These are phyloP conservation scores for Drosophila quadrilineata DNA, from an alignment of 1,140 invertebrate genomes.

Conservation along the genomic window DNA sequence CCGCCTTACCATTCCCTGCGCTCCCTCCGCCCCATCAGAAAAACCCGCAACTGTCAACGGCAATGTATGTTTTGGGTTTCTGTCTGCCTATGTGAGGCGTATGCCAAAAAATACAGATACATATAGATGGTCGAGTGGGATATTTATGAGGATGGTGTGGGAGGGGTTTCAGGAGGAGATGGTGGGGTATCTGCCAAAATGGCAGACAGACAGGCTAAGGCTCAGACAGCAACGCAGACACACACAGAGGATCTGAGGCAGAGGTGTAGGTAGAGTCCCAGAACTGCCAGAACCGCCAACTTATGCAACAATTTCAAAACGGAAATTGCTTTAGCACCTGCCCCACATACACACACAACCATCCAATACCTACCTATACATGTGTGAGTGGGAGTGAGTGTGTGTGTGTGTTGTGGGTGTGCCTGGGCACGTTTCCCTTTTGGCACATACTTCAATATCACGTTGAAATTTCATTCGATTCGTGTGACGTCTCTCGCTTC, in stretches of 20 bases:
- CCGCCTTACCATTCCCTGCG: neutral
- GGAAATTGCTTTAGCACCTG: conserved; percentile 80
- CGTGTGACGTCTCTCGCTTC: conserved; percentile 19
- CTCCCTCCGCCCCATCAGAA: conserved; percentile 19
- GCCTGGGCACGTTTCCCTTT: conserved; percentile 64
- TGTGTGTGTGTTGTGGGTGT: conserved; percentile 22
- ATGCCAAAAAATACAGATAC: conserved; percentile 60
- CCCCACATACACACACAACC: conserved; percentile 20
- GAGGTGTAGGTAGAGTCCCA: neutral
- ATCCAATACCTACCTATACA: conserved; percentile 7
- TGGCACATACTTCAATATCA: conserved; percentile 79
- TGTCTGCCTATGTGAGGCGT: conserved; percentile 37
- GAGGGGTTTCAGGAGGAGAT: neutral
- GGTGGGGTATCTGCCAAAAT: conserved; percentile 31
- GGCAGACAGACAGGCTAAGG: neutral
- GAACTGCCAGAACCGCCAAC: conserved; percentile 52
- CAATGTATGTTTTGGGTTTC: conserved; percentile 52
- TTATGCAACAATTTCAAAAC: conserved; percentile 79
- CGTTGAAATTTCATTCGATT: conserved; percentile 76
- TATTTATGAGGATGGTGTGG: neutral
- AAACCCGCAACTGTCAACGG: conserved; percentile 74
- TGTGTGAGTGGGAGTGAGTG: conserved; percentile 26
- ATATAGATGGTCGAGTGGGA: neutral
- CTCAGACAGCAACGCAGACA: neutral
- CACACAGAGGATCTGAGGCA: too few species aligned